phyloP scores from a whole-genome alignment of 1,140 invertebrate species.

The Leptinotarsa defecta region DNA sequence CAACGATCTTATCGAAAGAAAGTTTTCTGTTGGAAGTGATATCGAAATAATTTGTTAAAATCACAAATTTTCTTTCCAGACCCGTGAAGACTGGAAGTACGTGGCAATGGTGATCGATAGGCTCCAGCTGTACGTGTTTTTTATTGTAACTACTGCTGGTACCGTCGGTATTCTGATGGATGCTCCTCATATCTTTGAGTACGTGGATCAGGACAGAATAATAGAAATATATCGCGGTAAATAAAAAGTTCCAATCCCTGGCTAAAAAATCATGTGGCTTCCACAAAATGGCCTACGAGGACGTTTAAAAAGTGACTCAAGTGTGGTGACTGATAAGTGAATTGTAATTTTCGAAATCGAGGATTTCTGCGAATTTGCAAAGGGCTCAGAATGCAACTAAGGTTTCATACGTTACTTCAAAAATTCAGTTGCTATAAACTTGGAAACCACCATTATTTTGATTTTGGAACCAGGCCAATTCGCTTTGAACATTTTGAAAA shows the following conservation, averaged over 20 bases:
- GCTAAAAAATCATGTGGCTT: constrained; percentile 47
- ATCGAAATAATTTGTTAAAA: neutral
- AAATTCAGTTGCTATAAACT: too few relatives aligned
- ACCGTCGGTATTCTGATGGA: constrained; percentile 98
- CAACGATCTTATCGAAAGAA: too few relatives aligned
- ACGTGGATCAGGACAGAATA: constrained; percentile 95
- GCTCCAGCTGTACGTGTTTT: constrained; percentile 95
- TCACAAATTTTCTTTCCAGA: constrained; percentile 63
- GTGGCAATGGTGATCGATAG: constrained; percentile 99
- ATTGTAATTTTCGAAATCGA: constrained; percentile 12
- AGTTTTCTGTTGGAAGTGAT: too few relatives aligned
- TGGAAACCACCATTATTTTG: constrained; percentile 2
- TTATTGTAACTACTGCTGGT: constrained; percentile 91
- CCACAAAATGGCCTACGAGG: constrained; percentile 44
- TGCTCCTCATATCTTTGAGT: constrained; percentile 98
- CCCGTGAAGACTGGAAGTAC: constrained; percentile 99
- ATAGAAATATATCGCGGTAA: constrained; percentile 93
- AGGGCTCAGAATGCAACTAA: neutral
- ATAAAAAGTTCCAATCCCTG: constrained; percentile 58
- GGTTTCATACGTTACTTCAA: too few relatives aligned
- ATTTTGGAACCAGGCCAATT: neutral
- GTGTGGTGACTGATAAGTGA: constrained; percentile 16
- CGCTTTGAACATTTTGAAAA: neutral
- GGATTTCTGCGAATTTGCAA: constrained; percentile 4
- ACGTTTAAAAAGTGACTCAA: constrained; percentile 30